These are phyloP conservation scores for Aegithalos caudatus DNA, from an alignment of 2,113 vertebrate genomes.

Conservation along the genomic window DNA sequence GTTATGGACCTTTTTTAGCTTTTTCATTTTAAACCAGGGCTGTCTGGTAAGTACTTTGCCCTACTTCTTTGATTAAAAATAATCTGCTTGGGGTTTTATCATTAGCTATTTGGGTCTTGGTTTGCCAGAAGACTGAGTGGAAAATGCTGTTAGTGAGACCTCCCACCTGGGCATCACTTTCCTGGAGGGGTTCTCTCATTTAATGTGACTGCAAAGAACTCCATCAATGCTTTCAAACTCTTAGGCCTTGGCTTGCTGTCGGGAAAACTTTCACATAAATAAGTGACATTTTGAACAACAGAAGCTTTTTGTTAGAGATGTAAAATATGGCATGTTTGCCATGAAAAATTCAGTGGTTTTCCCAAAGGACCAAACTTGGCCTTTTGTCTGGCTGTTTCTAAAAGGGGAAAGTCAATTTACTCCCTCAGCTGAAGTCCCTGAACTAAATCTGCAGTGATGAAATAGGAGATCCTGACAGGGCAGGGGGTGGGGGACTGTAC, in stretches of 20 bases:
- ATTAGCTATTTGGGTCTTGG: slow-evolving; percentile 40
- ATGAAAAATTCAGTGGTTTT: background rate
- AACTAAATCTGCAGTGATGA: background rate
- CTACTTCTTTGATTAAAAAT: slow-evolving; percentile 60
- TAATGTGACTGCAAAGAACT: background rate
- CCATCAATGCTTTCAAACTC: background rate
- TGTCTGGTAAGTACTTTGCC: background rate
- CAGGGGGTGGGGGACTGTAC: slow-evolving; percentile 4
- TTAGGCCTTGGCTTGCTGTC: background rate
- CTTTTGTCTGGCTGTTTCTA: background rate
- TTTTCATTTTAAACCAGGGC: background rate
- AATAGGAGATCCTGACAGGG: background rate
- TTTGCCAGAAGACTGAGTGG: background rate
- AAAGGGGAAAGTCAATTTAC: background rate
- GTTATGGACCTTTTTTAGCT: background rate
- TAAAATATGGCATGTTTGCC: background rate
- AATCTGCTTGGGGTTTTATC: background rate
- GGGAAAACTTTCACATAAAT: background rate
- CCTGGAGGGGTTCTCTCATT: background rate
- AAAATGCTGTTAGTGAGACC: background rate
- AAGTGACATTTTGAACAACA: background rate
- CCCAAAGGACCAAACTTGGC: background rate
- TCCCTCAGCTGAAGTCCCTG: background rate
- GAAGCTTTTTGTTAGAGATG: background rate
- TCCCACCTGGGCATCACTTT: background rate